These are phyloP conservation scores for Phocoena phocoena DNA, from an alignment of 2,113 vertebrate species.

Conservation along the genomic window DNA sequence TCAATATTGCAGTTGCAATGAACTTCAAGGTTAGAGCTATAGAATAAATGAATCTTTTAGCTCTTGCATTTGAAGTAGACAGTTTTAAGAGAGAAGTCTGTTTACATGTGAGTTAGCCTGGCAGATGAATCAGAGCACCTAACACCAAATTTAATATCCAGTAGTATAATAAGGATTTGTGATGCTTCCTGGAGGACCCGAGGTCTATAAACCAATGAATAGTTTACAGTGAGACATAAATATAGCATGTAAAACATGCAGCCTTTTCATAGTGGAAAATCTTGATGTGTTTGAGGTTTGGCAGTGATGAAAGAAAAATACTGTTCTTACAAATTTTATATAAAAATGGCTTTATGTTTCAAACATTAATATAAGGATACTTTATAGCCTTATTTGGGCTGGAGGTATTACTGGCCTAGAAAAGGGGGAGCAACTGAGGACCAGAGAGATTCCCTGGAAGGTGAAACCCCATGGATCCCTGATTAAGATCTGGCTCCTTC, in stretches of 20 bases:
- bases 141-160: conserved; percentile 64
- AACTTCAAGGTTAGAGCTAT: neutral
- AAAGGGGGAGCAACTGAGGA: neutral
- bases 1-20: neutral
- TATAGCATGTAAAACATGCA: conserved; percentile 46
- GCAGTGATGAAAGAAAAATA: conserved; percentile 25
- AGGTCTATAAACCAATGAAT: conserved; percentile 67
- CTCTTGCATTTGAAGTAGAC: conserved; percentile 19
- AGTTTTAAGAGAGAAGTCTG: conserved; percentile 54
- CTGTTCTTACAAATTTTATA: neutral
- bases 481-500: neutral
- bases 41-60: neutral
- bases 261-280: conserved; percentile 41
- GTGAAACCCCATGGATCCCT: neutral
- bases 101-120: conserved; percentile 46
- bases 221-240: conserved; percentile 70
- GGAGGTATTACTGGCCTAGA: neutral
- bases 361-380: neutral
- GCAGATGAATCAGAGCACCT: conserved; percentile 61
- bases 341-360: conserved; percentile 33
- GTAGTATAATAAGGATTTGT: conserved; percentile 64
- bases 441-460: neutral
- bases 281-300: conserved; percentile 33
- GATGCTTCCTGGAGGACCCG: conserved; percentile 38
- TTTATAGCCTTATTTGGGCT: neutral